Evolutionary conservation across 2,888 invertebrate species (phyloP), one percentile per base, ranked within the genome.

Genomic region (Zygaena filipendulae): DNA sequence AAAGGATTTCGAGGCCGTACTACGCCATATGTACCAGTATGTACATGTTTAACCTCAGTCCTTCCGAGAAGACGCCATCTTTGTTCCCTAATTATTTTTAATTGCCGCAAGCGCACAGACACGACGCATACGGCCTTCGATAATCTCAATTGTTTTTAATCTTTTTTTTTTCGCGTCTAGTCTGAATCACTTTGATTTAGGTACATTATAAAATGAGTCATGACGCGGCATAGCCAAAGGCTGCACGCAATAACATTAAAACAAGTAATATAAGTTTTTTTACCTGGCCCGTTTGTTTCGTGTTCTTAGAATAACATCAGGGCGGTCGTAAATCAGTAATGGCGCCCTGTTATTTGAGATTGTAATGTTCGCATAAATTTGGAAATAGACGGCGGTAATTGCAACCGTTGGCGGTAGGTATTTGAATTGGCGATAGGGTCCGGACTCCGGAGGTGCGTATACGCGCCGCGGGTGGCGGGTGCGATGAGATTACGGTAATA

Each of bases 81-180:
- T 63, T 48, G 61, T 49, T 64, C 72, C 72, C 77, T 75, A 77
- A 79, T 79, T 77, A 79, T 79, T 79, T 79, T 79, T 79, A 79
- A 79, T 79, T 79, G 77, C 75, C 70, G 64, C 70, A 59, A 67
- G 62, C 54, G 47, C 59, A 52, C 56, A 54, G 56, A 55, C 60
- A 53, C 52, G 58, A 49, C 52, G 52, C 53, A 50, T 57, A 59
- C 64, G 71, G 69, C 74, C 75, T 74, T 72, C 71, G 62, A 62
- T 61, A 68, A n/a, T n/a, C 64, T 64, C 61, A 52, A 56, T n/a
- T 59, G 48, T 53, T 59, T 63, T 52, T 51, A 55, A 56, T 69
- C 75, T 75, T 72, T 75, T 75, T 75, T 75, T 72, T 75, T 75
- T 69, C 66, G 66, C 68, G 75, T 75, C 75, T 75, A 75, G 74